Percentiles rank a stretch among this genome's conserved stretches.
Conservation (phyloP, 2,888 invertebrate genomes). For the Argyresthia goedartella region DNA sequence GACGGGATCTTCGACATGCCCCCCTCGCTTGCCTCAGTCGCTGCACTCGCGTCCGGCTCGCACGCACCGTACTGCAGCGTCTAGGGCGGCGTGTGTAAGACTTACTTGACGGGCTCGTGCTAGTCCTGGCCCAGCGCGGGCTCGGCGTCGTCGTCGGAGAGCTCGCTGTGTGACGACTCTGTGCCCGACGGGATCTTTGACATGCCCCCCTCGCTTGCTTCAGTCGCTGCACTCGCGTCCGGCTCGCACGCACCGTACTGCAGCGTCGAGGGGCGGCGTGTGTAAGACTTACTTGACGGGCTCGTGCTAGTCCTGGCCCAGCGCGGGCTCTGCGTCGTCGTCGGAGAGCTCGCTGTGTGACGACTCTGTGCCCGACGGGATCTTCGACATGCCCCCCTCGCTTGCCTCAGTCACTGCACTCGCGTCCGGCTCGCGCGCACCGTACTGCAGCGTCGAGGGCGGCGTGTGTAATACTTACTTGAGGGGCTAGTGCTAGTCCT, state of each 20-base stretch:
- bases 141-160: conserved; percentile 52
- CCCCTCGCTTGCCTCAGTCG: conserved; percentile 33
- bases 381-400: conserved; percentile 40
- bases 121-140: conserved; percentile 16
- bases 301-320: conserved; percentile 20
- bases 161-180: conserved; percentile 63
- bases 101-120: conserved; percentile 41
- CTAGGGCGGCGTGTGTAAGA: conserved; percentile 77
- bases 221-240: conserved; percentile 22
- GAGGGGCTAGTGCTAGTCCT: conserved; percentile 8
- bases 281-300: conserved; percentile 37
- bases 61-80: conserved; percentile 90
- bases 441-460: too few relatives aligned
- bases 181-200: conserved; percentile 78
- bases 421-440: too few relatives aligned
- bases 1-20: too few relatives aligned
- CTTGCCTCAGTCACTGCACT: conserved; percentile 43
- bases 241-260: conserved; percentile 86
- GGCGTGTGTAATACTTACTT: too few relatives aligned
- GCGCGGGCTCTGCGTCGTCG: conserved; percentile 36
- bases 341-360: conserved; percentile 59
- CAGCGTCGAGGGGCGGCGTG: conserved; percentile 84
- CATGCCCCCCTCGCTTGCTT: conserved; percentile 38
- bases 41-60: conserved; percentile 46
- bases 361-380: conserved; percentile 79